A percentile compares a stretch with the other conserved stretches of the same genome.
phyloP scores from a whole-genome alignment of 2,797 vertebrate species.

The Enteromius unitaeniatus region DNA sequence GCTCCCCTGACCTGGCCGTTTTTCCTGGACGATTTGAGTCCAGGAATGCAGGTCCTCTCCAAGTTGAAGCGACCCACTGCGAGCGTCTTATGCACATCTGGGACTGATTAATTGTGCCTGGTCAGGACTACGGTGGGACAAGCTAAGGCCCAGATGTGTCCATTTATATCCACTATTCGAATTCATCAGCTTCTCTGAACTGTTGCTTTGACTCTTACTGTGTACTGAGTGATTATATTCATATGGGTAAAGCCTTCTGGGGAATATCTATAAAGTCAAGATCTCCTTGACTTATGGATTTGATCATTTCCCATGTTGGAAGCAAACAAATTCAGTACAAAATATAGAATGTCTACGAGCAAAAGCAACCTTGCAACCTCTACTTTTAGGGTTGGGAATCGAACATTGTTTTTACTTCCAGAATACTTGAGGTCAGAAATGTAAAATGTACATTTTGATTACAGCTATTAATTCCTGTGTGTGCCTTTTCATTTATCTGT shows the following conservation, averaged over 20 bases:
- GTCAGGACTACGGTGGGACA: constrained; percentile 43
- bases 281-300: constrained; percentile 2
- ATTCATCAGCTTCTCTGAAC: constrained; percentile 28
- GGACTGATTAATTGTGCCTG: constrained; percentile 63
- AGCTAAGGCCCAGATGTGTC: constrained; percentile 50
- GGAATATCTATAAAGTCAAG: background rate
- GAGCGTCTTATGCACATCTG: constrained; percentile 65
- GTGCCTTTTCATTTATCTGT: background rate
- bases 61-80: constrained; percentile 55
- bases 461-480: too few relatives aligned
- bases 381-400: background rate
- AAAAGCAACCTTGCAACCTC: background rate
- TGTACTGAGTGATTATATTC: background rate
- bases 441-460: too few relatives aligned
- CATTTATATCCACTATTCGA: constrained; percentile 43
- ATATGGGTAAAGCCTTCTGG: constrained; percentile 17
- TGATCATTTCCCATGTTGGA: background rate
- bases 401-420: background rate
- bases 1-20: constrained; percentile 58
- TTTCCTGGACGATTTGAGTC: constrained; percentile 64
- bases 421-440: background rate
- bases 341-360: background rate
- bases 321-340: background rate
- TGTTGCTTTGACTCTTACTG: constrained; percentile 18
- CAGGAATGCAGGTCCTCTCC: constrained; percentile 65